Conservation (phyloP, 2,797 vertebrate genomes). For the Meda fulgida region DNA sequence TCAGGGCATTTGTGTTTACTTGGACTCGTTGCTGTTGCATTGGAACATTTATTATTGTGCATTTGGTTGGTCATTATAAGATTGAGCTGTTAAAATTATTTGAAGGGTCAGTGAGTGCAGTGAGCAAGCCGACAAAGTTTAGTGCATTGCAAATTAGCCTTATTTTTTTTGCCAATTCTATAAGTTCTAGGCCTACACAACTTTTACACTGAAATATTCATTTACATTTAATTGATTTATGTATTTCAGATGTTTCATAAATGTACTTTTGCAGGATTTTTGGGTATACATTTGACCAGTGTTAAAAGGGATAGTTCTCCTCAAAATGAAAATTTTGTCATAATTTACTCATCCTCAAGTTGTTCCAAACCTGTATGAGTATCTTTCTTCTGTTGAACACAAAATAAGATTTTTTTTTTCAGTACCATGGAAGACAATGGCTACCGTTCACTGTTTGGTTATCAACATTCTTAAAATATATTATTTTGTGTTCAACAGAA, state of each 20-base stretch:
- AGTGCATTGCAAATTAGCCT: not conserved
- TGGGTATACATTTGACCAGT: not conserved
- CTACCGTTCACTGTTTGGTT: no score
- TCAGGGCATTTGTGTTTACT: not conserved
- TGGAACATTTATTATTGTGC: constrained; percentile 9
- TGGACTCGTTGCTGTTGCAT: constrained; percentile 23
- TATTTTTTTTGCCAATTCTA: not conserved
- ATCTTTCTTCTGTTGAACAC: no score
- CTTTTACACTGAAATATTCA: not conserved
- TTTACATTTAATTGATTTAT: not conserved
- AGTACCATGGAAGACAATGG: no score
- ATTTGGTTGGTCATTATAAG: not conserved
- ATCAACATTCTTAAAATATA: no score
- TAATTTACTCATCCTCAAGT: no score
- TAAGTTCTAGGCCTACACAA: not conserved
- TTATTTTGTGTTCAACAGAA: no score
- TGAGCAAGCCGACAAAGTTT: not conserved
- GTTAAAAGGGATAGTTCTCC: no score
- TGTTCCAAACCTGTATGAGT: no score
- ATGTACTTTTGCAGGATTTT: not conserved
- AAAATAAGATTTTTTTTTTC: no score
- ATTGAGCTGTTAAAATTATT: not conserved
- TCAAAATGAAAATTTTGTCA: no score
- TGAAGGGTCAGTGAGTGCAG: constrained; percentile 4
- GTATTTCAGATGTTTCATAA: not conserved